These are phyloP conservation scores for Rhyacophila brunnea DNA, from an alignment of 1,140 invertebrate species.

Conservation along the genomic window DNA sequence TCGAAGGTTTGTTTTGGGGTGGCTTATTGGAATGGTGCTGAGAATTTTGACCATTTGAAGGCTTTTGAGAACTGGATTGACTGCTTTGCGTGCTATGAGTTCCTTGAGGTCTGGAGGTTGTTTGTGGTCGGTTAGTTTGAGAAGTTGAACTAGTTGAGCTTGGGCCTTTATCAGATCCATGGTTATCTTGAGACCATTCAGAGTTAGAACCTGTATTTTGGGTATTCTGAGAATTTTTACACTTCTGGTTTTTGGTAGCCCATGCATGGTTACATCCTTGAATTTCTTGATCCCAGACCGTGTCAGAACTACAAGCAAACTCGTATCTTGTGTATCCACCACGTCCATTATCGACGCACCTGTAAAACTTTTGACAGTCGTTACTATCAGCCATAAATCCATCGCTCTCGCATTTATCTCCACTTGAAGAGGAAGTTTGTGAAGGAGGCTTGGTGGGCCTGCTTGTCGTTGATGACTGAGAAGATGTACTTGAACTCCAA, in stretches of 20 bases:
- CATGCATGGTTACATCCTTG: constrained; percentile 59
- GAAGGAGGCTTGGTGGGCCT: constrained; percentile 27
- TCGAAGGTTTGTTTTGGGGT: constrained; percentile 3
- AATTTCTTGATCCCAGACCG: constrained; percentile 59
- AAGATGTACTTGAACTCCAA: too few species aligned
- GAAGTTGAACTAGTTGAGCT: neutral
- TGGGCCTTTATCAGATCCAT: neutral
- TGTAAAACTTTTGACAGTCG: constrained; percentile 64
- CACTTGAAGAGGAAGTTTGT: constrained; percentile 26
- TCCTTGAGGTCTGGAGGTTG: neutral
- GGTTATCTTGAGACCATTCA: neutral
- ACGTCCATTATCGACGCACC: constrained; percentile 51
- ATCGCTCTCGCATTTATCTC: constrained; percentile 50
- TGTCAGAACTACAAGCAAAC: constrained; percentile 60
- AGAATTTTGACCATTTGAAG: constrained; percentile 19
- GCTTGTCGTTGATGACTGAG: constrained; percentile 21
- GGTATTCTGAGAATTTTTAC: constrained; percentile 12
- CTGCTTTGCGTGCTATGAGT: neutral
- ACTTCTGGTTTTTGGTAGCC: constrained; percentile 41
- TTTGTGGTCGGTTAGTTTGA: neutral
- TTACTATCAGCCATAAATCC: constrained; percentile 57
- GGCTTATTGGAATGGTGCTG: neutral
- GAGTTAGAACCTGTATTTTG: constrained; percentile 11
- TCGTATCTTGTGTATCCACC: constrained; percentile 54
- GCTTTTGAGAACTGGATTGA: constrained; percentile 2